A percentile compares a stretch with the other conserved stretches of the same genome.
Conservation (phyloP, 2,888 invertebrate species). For the Limenitis camilla region DNA sequence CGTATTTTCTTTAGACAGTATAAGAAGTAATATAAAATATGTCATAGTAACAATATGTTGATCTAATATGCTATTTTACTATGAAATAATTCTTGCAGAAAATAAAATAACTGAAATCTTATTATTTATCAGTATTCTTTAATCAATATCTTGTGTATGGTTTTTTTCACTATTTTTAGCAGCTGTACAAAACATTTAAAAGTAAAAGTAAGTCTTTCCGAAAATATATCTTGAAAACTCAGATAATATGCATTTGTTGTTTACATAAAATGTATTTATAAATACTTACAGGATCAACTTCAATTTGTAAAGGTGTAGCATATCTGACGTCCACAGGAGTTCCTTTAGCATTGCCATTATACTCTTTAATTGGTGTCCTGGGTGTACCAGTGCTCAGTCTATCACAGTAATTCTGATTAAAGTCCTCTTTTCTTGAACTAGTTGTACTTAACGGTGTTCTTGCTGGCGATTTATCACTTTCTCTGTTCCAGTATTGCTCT, state of each 20-base stretch:
- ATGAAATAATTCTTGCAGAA: too few relatives aligned
- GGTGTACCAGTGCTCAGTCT: conserved; percentile 54
- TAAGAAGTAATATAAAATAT: too few relatives aligned
- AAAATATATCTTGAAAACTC: too few relatives aligned
- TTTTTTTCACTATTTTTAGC: too few relatives aligned
- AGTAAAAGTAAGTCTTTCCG: too few relatives aligned
- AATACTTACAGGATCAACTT: conserved; percentile 81
- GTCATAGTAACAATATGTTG: too few relatives aligned
- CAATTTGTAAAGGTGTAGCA: conserved; percentile 75
- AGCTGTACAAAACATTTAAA: too few relatives aligned
- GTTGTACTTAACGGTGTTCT: conserved; percentile 50
- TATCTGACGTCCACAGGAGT: conserved; percentile 49
- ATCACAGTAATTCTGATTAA: conserved; percentile 63
- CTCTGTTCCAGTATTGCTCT: conserved; percentile 58
- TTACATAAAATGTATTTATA: background rate
- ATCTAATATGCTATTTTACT: too few relatives aligned
- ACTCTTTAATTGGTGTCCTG: conserved; percentile 46
- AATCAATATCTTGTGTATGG: too few relatives aligned
- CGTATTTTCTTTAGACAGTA: too few relatives aligned
- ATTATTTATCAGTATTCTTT: too few relatives aligned
- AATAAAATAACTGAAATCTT: too few relatives aligned
- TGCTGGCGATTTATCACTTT: conserved; percentile 52
- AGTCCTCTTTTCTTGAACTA: conserved; percentile 59
- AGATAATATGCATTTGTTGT: background rate
- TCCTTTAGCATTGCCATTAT: conserved; percentile 56